A percentile compares a stretch with the other conserved stretches of the same genome.
Conservation (phyloP, 2,797 vertebrate genomes). For the Urocyon cinereoargenteus region DNA sequence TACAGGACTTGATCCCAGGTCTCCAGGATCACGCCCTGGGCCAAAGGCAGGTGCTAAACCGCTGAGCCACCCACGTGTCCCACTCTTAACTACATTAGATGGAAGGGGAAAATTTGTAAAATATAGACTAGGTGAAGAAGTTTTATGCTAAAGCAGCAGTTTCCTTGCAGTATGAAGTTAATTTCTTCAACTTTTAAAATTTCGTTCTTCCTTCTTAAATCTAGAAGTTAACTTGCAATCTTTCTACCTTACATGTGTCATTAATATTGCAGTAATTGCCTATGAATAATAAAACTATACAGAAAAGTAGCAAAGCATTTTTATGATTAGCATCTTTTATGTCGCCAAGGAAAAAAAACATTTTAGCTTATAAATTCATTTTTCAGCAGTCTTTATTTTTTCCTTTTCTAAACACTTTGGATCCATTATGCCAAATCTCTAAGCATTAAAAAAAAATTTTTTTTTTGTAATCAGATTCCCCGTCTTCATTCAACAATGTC, state of each 20-base stretch:
- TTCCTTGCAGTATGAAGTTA: neutral
- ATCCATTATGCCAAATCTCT: slow-evolving; percentile 48
- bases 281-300: slow-evolving; percentile 44
- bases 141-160: neutral
- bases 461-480: slow-evolving; percentile 57
- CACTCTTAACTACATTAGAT: neutral
- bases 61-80: too few species aligned
- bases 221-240: slow-evolving; percentile 16
- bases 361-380: slow-evolving; percentile 16
- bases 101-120: neutral
- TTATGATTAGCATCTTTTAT: slow-evolving; percentile 57
- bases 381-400: slow-evolving; percentile 42
- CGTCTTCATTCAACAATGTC: slow-evolving; percentile 57
- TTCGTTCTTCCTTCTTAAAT: neutral
- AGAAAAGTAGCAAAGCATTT: neutral
- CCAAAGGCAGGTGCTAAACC: too few species aligned
- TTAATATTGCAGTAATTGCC: slow-evolving; percentile 28
- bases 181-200: neutral
- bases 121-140: neutral
- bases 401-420: slow-evolving; percentile 61
- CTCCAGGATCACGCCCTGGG: too few species aligned
- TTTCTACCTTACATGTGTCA: neutral
- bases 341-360: neutral
- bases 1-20: too few species aligned
- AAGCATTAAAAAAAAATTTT: neutral